Percentiles rank a stretch among this genome's conserved stretches.
Evolutionary conservation across 2,797 vertebrate genomes (phyloP).

Genomic region (Microctenopoma lineatum): DNA sequence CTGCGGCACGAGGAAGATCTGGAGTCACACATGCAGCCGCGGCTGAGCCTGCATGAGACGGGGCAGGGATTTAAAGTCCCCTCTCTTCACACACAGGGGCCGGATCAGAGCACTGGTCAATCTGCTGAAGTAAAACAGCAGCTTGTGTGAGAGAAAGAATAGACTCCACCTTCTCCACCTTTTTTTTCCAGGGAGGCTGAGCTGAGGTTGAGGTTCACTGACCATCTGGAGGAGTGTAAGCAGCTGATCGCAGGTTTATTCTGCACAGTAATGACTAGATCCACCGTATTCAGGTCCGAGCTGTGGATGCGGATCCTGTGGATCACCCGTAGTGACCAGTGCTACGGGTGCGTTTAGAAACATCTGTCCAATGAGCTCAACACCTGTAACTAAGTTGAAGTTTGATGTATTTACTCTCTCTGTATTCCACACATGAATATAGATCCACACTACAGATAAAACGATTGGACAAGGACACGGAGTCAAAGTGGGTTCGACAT

Average conservation of each 20-base stretch:
- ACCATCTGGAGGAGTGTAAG: constrained; percentile 59
- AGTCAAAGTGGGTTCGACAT: constrained; percentile 26
- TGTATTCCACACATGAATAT: too few species aligned
- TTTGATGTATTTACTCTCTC: too few species aligned
- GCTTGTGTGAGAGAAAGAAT: constrained; percentile 46
- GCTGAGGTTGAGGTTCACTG: constrained; percentile 33
- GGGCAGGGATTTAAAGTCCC: constrained; percentile 63
- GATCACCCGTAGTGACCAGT: too few species aligned
- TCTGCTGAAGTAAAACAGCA: constrained; percentile 51
- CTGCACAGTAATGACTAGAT: neutral
- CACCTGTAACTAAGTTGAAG: too few species aligned
- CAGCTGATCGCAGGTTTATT: constrained; percentile 16
- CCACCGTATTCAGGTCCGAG: too few species aligned
- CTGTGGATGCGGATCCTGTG: too few species aligned
- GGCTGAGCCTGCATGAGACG: constrained; percentile 36
- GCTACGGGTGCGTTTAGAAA: too few species aligned
- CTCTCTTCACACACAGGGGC: constrained; percentile 45
- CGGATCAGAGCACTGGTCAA: constrained; percentile 68
- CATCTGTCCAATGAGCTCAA: too few species aligned
- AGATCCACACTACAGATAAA: too few species aligned
- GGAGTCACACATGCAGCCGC: constrained; percentile 43
- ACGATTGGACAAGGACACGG: too few species aligned
- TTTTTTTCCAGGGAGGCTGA: neutral
- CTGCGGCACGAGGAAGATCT: constrained; percentile 37
- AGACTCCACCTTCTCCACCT: constrained; percentile 1